A percentile compares a stretch with the other conserved stretches of the same genome.
Evolutionary conservation across 2,113 vertebrate genomes (phyloP).

Genomic region (Tiliqua scincoides): DNA sequence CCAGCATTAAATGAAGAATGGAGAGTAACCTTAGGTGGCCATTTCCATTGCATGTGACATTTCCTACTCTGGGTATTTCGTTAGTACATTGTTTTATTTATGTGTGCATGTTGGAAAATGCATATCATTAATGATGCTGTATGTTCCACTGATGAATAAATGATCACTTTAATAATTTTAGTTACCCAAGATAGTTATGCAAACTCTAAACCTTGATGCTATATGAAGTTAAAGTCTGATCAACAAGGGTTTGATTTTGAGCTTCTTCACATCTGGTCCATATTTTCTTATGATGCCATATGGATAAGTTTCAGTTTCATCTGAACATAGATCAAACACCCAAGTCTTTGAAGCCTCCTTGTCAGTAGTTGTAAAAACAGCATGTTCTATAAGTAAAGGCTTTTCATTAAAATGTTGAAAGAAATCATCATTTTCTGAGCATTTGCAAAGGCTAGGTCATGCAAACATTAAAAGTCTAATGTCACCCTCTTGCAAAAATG

Average conservation of each 20-base stretch:
- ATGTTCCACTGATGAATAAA: not conserved
- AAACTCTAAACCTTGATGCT: not conserved
- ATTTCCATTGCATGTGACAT: not conserved
- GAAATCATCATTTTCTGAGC: not conserved
- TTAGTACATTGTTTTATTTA: not conserved
- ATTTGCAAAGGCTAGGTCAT: not conserved
- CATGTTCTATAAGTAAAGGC: not conserved
- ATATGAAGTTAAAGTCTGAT: not conserved
- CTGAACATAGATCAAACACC: constrained; percentile 14
- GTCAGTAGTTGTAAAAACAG: not conserved
- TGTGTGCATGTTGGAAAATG: not conserved
- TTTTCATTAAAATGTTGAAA: constrained; percentile 3
- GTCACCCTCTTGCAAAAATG: not conserved
- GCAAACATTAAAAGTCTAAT: not conserved
- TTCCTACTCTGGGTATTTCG: not conserved
- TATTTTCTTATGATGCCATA: not conserved
- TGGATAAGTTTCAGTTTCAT: constrained; percentile 13
- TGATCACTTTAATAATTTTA: constrained; percentile 1
- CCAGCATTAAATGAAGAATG: not conserved
- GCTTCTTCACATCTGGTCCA: not conserved
- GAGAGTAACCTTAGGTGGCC: constrained; percentile 13
- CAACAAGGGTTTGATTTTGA: not conserved
- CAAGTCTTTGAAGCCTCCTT: not conserved
- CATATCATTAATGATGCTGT: not conserved
- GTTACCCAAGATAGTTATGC: not conserved